Percentiles rank a stretch among this genome's conserved stretches.
phyloP scores from a whole-genome alignment of 2,113 vertebrate species.

The Promerops cafer region DNA sequence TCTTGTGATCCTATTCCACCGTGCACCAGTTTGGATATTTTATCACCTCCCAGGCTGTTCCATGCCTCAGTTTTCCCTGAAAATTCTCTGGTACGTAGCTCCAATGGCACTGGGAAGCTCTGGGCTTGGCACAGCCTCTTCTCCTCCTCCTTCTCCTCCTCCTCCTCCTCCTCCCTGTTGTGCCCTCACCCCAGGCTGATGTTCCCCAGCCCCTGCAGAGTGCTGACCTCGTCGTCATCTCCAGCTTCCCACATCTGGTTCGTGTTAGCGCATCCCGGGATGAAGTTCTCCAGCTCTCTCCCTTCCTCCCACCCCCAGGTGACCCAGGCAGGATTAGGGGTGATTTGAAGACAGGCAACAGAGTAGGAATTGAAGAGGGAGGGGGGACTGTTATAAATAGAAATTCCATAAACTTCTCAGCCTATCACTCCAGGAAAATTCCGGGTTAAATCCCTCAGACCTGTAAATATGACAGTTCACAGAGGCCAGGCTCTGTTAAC shows the following conservation, averaged over 20 bases:
- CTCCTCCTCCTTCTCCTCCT: not conserved
- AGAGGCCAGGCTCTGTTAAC: not conserved
- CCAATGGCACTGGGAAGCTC: not conserved
- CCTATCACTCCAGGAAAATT: constrained; percentile 53
- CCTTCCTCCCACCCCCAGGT: constrained; percentile 55
- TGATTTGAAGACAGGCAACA: constrained; percentile 59
- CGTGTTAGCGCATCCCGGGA: constrained; percentile 68
- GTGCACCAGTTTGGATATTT: accelerated
- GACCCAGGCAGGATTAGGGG: constrained; percentile 70
- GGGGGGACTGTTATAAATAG: constrained; percentile 71
- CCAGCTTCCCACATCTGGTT: constrained; percentile 78
- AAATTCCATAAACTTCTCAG: constrained; percentile 54
- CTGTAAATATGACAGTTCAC: constrained; percentile 25
- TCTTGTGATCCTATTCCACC: not conserved
- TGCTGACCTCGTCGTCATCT: constrained; percentile 40
- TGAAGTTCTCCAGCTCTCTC: constrained; percentile 49
- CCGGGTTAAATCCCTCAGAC: constrained; percentile 62
- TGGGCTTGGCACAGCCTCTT: not conserved
- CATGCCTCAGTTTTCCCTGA: not conserved
- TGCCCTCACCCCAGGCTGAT: not conserved
- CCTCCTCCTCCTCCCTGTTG: not conserved
- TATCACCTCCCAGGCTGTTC: not conserved
- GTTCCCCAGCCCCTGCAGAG: constrained; percentile 19
- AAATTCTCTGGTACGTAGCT: accelerated
- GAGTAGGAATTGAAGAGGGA: not conserved